phyloP scores from a whole-genome alignment of 2,113 vertebrate genomes.

The Pagrus major region DNA sequence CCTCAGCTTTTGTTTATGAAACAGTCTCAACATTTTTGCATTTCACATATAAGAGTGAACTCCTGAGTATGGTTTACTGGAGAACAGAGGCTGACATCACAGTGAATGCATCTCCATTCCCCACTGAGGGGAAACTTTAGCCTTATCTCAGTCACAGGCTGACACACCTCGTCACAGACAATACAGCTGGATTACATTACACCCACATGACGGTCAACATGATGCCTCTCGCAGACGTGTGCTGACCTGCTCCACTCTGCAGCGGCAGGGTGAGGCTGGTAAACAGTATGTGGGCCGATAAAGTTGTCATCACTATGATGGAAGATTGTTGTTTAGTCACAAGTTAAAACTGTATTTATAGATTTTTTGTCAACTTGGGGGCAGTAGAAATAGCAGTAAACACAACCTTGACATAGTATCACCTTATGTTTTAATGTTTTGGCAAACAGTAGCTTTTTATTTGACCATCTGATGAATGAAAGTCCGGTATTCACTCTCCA shows the following conservation, averaged over 20 bases:
- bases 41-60: neutral
- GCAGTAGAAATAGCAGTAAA: neutral
- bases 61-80: neutral
- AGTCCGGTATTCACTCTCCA: neutral
- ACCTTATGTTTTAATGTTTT: neutral
- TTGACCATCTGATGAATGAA: neutral
- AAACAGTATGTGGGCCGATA: neutral
- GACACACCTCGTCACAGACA: conserved; percentile 57
- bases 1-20: neutral
- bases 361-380: too few species aligned
- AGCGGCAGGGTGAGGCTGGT: neutral
- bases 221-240: conserved; percentile 24
- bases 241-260: conserved; percentile 23
- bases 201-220: conserved; percentile 33
- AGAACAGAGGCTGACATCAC: fast-evolving
- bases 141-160: conserved; percentile 15
- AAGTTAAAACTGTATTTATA: neutral
- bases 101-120: neutral
- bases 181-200: conserved; percentile 50
- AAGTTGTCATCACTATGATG: neutral
- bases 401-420: neutral
- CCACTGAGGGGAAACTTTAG: conserved; percentile 22
- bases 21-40: neutral
- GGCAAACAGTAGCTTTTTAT: too few species aligned
- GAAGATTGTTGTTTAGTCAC: neutral